phyloP scores from a whole-genome alignment of 2,797 vertebrate genomes.

The Serranus cabrilla region DNA sequence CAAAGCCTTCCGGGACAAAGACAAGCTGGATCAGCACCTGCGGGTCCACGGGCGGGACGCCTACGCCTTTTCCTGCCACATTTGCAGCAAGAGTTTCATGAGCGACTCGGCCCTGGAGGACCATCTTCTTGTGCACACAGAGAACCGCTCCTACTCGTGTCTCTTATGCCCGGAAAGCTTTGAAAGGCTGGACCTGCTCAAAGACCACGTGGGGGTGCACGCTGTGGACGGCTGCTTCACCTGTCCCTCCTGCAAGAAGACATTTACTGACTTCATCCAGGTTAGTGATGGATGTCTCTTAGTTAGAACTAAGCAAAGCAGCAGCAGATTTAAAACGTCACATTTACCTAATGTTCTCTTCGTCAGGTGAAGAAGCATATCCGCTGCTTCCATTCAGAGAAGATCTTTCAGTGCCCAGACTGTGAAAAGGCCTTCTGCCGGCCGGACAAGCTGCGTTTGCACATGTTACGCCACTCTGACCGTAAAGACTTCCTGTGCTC shows the following conservation, averaged over 20 bases:
- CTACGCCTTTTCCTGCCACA: conserved; percentile 93
- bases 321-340: background rate
- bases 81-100: conserved; percentile 96
- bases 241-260: conserved; percentile 97
- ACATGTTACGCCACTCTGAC: conserved; percentile 97
- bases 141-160: conserved; percentile 96
- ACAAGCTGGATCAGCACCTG: conserved; percentile 96
- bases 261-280: conserved; percentile 97
- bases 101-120: conserved; percentile 91
- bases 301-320: background rate
- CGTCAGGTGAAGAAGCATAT: conserved; percentile 97
- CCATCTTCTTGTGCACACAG: conserved; percentile 94
- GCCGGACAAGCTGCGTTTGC: conserved; percentile 96
- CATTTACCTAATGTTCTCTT: conserved; percentile 15
- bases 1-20: conserved; percentile 97
- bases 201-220: conserved; percentile 95
- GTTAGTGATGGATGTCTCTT: conserved; percentile 77
- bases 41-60: conserved; percentile 94
- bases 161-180: conserved; percentile 94
- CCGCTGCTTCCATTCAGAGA: conserved; percentile 98
- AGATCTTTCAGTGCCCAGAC: conserved; percentile 96
- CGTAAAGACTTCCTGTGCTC: conserved; percentile 99
- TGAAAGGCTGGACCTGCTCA: conserved; percentile 94
- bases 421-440: conserved; percentile 98
- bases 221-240: conserved; percentile 92